Evolutionary conservation across 2,113 vertebrate genomes (phyloP), one percentile per base, ranked within the genome.

Genomic region (Excalfactoria chinensis): DNA sequence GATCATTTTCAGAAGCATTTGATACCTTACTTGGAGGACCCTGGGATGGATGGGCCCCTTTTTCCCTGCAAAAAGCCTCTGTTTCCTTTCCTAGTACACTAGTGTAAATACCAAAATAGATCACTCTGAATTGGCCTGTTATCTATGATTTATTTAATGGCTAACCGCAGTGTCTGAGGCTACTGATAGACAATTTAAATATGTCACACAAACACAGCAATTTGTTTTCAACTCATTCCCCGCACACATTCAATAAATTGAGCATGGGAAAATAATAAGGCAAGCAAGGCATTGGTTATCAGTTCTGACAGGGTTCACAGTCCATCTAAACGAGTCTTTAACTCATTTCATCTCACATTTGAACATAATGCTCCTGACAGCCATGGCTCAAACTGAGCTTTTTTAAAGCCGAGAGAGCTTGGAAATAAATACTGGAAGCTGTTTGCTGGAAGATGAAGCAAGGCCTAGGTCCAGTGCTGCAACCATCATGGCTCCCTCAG

Each of bases 151-250:
- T 92, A 94, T 92, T 89, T 91, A 93, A 93, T 84, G 79, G 87
- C 75, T 93, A 93, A 93, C 89, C 68, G 53, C 82, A 80, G 79
- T 34, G 78, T 95, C 82, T 85, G 0, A 1, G 64, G 79, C 82
- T 85, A 86, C 82, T 56, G 56, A 85, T 94, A 80, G 53, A 89
- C 89, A 78, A 88, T 93, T 92, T 91, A 96, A 93, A 71, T 58
- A 81, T 67, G 79, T 96, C 87, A 92, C 76, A 77, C 72, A 80
- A 93, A 90, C 68, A 74, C 40, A 81, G 69, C 87, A 88, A n/a
- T 94, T 96, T 40, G 21, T 83, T 95, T 90, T 66, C 92, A 85
- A 87, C 90, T 94, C 75, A 72, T 93, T 89, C n/a, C 67, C 86
- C 66, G 26, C 63, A 74, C n/a, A 44, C 67, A 74, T 60, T 87